These are phyloP conservation scores for Peribatodes rhomboidaria DNA, from an alignment of 2,888 invertebrate species.

Conservation along the genomic window DNA sequence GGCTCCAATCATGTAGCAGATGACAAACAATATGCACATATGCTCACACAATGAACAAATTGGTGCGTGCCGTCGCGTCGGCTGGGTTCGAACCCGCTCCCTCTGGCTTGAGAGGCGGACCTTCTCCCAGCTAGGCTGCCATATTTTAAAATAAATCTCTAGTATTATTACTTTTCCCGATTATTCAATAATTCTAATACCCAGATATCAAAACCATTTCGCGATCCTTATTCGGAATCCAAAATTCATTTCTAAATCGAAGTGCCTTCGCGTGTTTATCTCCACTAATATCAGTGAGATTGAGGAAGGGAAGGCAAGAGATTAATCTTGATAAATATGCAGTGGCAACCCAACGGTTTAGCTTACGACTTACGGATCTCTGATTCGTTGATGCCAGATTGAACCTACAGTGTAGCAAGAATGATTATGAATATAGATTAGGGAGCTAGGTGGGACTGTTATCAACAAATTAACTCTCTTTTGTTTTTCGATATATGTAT, in stretches of 20 bases:
- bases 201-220: conserved; percentile 9
- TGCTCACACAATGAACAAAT: too few relatives aligned
- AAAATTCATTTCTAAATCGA: conserved; percentile 14
- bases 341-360: not conserved
- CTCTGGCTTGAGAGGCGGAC: too few relatives aligned
- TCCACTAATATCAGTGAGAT: not conserved
- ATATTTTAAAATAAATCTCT: too few relatives aligned
- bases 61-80: too few relatives aligned
- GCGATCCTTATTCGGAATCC: not conserved
- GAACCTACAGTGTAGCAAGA: not conserved
- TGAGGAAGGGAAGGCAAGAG: conserved; percentile 3
- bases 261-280: conserved; percentile 7
- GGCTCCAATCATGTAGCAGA: too few relatives aligned
- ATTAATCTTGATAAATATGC: conserved; percentile 12
- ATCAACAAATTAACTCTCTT: too few relatives aligned
- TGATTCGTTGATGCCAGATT: too few relatives aligned
- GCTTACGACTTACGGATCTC: not conserved
- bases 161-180: not conserved
- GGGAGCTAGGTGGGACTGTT: not conserved
- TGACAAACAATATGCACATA: too few relatives aligned
- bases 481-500: too few relatives aligned
- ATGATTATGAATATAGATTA: not conserved
- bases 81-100: too few relatives aligned
- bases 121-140: too few relatives aligned
- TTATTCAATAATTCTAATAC: conserved; percentile 13